Conservation (phyloP, 2,113 vertebrate genomes). For the Diadophis punctatus region DNA sequence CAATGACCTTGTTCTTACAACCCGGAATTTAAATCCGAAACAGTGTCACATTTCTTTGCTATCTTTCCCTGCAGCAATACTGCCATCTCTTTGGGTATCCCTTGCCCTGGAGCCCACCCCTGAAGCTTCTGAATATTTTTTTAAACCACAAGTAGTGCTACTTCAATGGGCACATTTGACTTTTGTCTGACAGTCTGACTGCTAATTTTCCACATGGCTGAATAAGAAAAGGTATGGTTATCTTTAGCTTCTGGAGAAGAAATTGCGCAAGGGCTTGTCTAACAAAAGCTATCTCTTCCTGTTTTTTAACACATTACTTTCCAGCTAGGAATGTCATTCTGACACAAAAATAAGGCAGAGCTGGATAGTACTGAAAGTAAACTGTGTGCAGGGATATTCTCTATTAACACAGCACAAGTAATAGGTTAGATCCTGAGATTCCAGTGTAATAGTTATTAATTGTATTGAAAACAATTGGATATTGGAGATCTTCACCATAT, state of each 20-base stretch:
- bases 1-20: slow-evolving; percentile 1
- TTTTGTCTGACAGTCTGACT: slow-evolving; percentile 11
- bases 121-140: not conserved
- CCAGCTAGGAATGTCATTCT: not conserved
- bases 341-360: not conserved
- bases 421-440: not conserved
- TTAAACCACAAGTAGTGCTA: not conserved
- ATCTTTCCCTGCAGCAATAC: not conserved
- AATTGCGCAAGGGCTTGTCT: not conserved
- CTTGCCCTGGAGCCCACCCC: not conserved
- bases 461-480: not conserved
- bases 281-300: not conserved
- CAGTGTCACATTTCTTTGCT: not conserved
- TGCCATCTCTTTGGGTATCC: not conserved
- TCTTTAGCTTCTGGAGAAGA: not conserved
- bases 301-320: slow-evolving; percentile 4
- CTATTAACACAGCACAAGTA: not conserved
- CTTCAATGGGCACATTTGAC: slow-evolving; percentile 10
- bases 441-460: not conserved
- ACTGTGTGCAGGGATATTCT: not conserved
- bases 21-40: not conserved
- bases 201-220: slow-evolving; percentile 1
- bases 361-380: not conserved
- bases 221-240: not conserved
- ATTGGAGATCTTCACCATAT: not conserved